Evolutionary conservation across 64 coral and sea anemone species (phyloP), one percentile per base, ranked within the genome.

Genomic region (Stylophora pistillata): DNA sequence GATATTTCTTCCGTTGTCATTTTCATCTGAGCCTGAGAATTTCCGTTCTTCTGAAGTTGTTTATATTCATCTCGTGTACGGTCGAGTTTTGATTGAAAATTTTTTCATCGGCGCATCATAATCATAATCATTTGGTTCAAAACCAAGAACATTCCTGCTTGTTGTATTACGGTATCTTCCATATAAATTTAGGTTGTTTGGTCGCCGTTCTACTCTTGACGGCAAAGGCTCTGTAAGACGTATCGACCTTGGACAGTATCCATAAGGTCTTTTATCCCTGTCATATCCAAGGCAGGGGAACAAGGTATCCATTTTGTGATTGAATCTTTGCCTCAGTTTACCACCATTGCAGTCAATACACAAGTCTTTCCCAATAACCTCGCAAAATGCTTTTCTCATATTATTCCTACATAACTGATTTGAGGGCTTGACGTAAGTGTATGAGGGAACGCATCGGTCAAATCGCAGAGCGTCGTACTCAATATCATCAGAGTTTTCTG

Each of bases 291-390:
- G 89, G 25, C 78, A 89, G 0, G 94, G 94, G 89, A 78, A 93
- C 58, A 64, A 55, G 34, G 57, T 65, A 52, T 88, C 72, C 26
- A 96, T 60, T 89, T 89, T 84, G 30, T 56, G 58, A 78, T 89
- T 89, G 21, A 96, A 93, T 37, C 15, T 85, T 32, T 69, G 26
- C 17, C 94, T 76, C 37, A 92, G 30, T 56, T 86, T 85, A 18
- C 74, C 86, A 16, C 86, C 81, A 34, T 92, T 96, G 23, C 94
- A 96, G 89, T 93, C 90, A n/a, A 90, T 74, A 81, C 94, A 96
- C 34, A 87, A 29, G 27, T 93, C 90, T 29, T 86, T 91, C 10
- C 89, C 90, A 69, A 96, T 55, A 0, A 96, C 87, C 34, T 96
- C 94, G 23, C 94, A 96, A 74, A 93, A 96, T 85, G 80, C 83